A percentile compares a stretch with the other conserved stretches of the same genome.
These are phyloP conservation scores for Knipowitschia caucasica DNA, from an alignment of 2,797 vertebrate genomes.

Conservation along the genomic window DNA sequence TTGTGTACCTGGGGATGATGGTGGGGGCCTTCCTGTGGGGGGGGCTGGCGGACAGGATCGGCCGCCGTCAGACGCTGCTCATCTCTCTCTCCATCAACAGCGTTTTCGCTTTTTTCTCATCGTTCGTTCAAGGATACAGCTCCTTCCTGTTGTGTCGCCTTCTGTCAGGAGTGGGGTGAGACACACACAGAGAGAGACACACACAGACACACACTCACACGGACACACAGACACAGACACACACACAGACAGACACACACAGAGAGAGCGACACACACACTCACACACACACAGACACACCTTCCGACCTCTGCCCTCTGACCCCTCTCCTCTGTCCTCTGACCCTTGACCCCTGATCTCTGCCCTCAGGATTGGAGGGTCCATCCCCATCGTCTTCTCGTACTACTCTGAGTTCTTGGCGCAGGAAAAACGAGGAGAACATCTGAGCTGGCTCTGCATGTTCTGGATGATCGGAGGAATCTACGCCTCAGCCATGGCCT, in stretches of 20 bases:
- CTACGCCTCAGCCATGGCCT: conserved; percentile 95
- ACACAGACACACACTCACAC: conserved; percentile 40
- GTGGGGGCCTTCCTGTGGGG: conserved; percentile 96
- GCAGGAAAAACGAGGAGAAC: conserved; percentile 94
- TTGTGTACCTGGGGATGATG: conserved; percentile 98
- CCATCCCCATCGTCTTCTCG: conserved; percentile 96
- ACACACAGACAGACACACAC: conserved; percentile 42
- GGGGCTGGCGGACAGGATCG: conserved; percentile 90
- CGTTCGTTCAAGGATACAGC: conserved; percentile 94
- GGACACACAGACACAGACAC: neutral
- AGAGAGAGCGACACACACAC: neutral
- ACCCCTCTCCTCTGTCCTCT: too few relatives aligned
- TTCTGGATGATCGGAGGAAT: conserved; percentile 97
- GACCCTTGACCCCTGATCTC: too few relatives aligned
- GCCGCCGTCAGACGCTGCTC: conserved; percentile 91
- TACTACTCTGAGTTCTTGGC: conserved; percentile 97
- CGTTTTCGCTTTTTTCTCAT: conserved; percentile 96
- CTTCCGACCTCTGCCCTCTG: too few relatives aligned
- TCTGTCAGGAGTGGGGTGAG: conserved; percentile 93
- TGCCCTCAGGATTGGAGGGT: conserved; percentile 92
- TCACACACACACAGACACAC: too few relatives aligned
- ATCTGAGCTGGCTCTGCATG: conserved; percentile 90
- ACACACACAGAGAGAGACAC: neutral
- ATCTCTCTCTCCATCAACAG: conserved; percentile 99
- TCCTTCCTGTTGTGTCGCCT: conserved; percentile 96